Conservation (phyloP, 2,113 vertebrate species). For the Perca fluviatilis region DNA sequence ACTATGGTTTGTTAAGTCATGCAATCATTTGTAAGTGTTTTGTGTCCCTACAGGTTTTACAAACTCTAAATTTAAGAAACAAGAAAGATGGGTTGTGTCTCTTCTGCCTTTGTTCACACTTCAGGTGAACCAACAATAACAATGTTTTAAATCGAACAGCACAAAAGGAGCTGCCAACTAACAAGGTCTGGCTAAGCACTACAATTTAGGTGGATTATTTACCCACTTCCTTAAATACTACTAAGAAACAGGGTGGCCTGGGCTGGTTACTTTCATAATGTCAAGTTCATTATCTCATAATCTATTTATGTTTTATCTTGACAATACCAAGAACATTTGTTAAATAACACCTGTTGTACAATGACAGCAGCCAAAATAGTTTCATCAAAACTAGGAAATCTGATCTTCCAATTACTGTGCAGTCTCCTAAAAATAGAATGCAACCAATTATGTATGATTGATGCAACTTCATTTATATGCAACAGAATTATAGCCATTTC, state of each 20-base stretch:
- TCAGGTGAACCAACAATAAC: constrained; percentile 6
- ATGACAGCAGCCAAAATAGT: not conserved
- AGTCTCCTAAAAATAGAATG: not conserved
- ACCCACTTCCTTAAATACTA: not conserved
- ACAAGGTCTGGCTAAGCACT: constrained; percentile 16
- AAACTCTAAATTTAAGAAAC: constrained; percentile 41
- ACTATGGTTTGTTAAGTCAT: not conserved
- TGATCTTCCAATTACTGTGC: not conserved
- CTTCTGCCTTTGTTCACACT: constrained; percentile 17
- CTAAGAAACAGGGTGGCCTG: not conserved
- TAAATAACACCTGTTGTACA: not conserved
- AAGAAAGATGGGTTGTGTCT: constrained; percentile 31
- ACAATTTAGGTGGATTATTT: not conserved
- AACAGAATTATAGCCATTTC: constrained; percentile 42
- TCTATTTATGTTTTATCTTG: not conserved
- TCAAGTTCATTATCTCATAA: not conserved
- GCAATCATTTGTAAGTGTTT: not conserved
- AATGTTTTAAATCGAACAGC: constrained; percentile 8
- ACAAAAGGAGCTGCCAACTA: constrained; percentile 7
- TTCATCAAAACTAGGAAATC: not conserved
- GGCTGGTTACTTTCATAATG: not conserved
- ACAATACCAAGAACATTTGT: not conserved
- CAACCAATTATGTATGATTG: not conserved
- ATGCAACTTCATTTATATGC: constrained; percentile 60
- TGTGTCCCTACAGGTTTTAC: not conserved